Base-by-base conservation (phyloP, 92 coral and sea anemone species). In the Anthopleura xanthogrammica region DNA sequence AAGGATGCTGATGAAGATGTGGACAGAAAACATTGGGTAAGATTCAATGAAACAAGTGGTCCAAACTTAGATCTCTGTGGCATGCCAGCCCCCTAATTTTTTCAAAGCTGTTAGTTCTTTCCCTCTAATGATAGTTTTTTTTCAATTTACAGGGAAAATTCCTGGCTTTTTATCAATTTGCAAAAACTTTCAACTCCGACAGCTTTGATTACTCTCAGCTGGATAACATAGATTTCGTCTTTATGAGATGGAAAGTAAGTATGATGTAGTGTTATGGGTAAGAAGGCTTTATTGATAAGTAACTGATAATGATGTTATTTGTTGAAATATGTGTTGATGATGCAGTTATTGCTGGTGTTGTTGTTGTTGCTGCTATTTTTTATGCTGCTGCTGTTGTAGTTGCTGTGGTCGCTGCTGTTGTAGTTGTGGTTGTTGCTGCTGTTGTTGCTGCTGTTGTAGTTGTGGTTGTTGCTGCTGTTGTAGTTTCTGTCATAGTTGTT, bases 1-100 rank as follows among this genome's bases (percentile, higher is more conserved):
- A 58, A 95, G 98, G 98, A 95, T 86, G 98, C 98, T 16, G 98
- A 95, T 90, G 98, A 95, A 78, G 98, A 95, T 83, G 98, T 95
- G 16, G 98, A 95, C 86, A 94, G 98, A 77, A 96, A 94, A 90
- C 98, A 96, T 86, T 96, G 98, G 98, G 98, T 96, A 87, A 87
- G 86, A 57, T 10, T 17, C 22, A 29, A 24, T 41, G 19, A 1
- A 24, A 43, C 55, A 14, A 29, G 74, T 71, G 74, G 74, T 68
- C 74, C 74, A 46, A 68, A 23, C 16, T 0, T 23, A 68, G 42
- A 54, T 29, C 16, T 42, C 8, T 68, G 46, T 68, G 74, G 74
- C 41, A 68, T 36, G 12, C 74, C 74, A 68, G 12, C 3, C 74
- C 11, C 50, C 16, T 10, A 2, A 68, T 22, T 22, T 4, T 12